A percentile compares a stretch with the other conserved stretches of the same genome.
phyloP scores from a whole-genome alignment of 2,113 vertebrate genomes.

The Ellobius talpinus region DNA sequence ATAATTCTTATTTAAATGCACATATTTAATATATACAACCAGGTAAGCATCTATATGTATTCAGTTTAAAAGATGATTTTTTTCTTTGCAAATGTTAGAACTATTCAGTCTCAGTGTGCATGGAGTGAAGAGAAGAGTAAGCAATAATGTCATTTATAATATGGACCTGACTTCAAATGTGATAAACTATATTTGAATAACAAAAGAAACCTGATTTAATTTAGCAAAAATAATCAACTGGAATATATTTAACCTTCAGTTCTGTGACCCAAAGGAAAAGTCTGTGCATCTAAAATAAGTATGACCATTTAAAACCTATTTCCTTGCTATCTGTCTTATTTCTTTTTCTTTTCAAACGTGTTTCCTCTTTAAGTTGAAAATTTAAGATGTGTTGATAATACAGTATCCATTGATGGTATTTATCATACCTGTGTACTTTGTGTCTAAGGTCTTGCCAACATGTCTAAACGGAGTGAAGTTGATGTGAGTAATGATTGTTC shows the following conservation, averaged over 20 bases:
- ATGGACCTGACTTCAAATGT: constrained; percentile 25
- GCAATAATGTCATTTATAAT: constrained; percentile 26
- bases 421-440: constrained; percentile 7
- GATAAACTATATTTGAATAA: constrained; percentile 47
- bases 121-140: not conserved
- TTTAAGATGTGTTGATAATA: constrained; percentile 44
- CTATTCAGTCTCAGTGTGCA: not conserved
- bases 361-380: constrained; percentile 44
- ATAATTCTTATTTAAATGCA: not conserved
- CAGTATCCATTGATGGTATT: constrained; percentile 34
- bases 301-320: constrained; percentile 44
- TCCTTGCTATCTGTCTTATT: constrained; percentile 34
- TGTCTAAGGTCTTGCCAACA: not conserved
- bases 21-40: not conserved
- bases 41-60: not conserved
- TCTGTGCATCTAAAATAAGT: constrained; percentile 15
- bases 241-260: constrained; percentile 54
- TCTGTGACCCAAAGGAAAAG: constrained; percentile 12
- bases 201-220: constrained; percentile 15
- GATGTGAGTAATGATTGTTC: not conserved
- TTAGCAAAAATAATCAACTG: constrained; percentile 50
- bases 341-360: constrained; percentile 22
- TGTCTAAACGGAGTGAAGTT: constrained; percentile 27
- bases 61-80: constrained; percentile 39
- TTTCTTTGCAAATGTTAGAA: constrained; percentile 28